phyloP scores from a whole-genome alignment of 2,888 invertebrate genomes.

The Cecidostiba fungosa region DNA sequence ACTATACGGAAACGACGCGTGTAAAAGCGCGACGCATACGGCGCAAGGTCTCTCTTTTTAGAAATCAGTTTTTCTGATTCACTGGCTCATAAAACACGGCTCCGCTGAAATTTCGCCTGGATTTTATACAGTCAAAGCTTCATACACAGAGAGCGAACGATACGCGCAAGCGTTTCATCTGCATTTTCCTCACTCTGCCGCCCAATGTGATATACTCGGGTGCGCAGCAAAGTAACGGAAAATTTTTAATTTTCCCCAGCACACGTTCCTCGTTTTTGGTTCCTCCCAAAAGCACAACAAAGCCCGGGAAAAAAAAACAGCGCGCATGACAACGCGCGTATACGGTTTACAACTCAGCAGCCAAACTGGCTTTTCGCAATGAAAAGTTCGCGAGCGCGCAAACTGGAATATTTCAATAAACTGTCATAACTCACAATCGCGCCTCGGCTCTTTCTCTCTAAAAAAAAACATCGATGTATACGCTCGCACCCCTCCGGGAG shows the following conservation, averaged over 20 bases:
- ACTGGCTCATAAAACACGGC: conserved; percentile 36
- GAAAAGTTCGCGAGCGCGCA: conserved; percentile 6
- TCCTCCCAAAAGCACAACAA: not conserved
- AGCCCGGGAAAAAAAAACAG: not conserved
- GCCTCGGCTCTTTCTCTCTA: not conserved
- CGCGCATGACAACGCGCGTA: too few relatives aligned
- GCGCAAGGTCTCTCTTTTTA: conserved; percentile 21
- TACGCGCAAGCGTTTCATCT: conserved; percentile 24
- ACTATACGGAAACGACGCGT: conserved; percentile 9
- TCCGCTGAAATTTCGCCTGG: conserved; percentile 35
- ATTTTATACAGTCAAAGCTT: conserved; percentile 13
- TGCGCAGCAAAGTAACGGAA: too few relatives aligned
- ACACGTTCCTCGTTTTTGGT: not conserved
- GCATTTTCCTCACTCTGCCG: conserved; percentile 2
- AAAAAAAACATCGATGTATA: not conserved
- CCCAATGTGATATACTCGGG: conserved; percentile 29
- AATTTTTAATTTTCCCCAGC: conserved; percentile 31
- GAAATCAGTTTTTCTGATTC: conserved; percentile 48
- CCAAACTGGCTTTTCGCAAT: not conserved
- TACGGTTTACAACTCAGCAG: not conserved
- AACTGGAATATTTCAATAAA: conserved; percentile 45
- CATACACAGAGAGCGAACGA: not conserved
- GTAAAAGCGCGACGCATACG: conserved; percentile 27
- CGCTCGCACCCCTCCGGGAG: not conserved
- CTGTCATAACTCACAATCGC: conserved; percentile 34